These are phyloP conservation scores for Stenolophus ochropezus DNA, from an alignment of 2,888 invertebrate species.

Conservation along the genomic window DNA sequence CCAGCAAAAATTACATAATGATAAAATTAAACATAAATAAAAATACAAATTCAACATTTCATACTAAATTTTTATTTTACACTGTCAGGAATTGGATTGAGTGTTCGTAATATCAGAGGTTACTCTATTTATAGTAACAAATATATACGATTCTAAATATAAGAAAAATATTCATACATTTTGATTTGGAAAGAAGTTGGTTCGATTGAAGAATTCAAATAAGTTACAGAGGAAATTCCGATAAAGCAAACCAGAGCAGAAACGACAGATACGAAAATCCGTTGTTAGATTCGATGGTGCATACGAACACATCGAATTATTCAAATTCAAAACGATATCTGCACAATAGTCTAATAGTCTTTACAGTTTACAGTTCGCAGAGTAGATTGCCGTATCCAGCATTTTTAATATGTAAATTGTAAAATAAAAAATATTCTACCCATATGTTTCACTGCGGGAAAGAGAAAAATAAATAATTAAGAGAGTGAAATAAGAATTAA, in stretches of 20 bases:
- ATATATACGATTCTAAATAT: slow-evolving; percentile 33
- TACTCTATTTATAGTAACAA: slow-evolving; percentile 15
- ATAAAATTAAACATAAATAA: no score
- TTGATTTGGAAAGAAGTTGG: slow-evolving; percentile 36
- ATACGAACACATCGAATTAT: background rate
- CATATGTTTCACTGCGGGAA: no score
- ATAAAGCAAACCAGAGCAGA: slow-evolving; percentile 48
- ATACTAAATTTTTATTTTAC: no score
- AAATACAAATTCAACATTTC: no score
- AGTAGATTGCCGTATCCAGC: no score
- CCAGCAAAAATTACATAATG: no score
- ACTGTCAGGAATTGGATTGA: no score
- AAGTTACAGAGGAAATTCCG: slow-evolving; percentile 43
- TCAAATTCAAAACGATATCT: background rate
- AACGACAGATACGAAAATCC: slow-evolving; percentile 51
- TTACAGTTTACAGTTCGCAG: background rate
- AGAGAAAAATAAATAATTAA: no score
- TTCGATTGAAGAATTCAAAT: slow-evolving; percentile 52
- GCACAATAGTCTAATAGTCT: background rate
- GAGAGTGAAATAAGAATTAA: no score
- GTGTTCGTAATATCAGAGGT: no score
- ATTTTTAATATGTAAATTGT: no score
- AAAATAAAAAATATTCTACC: no score
- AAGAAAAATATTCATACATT: slow-evolving; percentile 44
- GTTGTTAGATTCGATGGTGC: background rate